These are phyloP conservation scores for Drosophila mayri DNA, from an alignment of 1,140 invertebrate species.

Conservation along the genomic window DNA sequence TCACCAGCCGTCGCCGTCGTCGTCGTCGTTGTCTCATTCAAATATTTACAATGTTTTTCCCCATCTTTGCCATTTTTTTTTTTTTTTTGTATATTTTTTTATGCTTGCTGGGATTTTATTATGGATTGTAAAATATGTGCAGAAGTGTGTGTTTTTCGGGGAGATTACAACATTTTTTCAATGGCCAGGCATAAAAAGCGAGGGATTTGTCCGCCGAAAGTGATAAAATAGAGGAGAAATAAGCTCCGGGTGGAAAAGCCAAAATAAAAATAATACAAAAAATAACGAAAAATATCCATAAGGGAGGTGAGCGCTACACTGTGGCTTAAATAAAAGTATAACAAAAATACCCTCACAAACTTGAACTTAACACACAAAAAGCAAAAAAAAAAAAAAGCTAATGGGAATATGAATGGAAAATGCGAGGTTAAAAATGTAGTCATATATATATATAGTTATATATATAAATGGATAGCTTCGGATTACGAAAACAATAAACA, in stretches of 20 bases:
- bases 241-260: slow-evolving; percentile 25
- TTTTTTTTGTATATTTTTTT: slow-evolving; percentile 12
- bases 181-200: slow-evolving; percentile 46
- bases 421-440: slow-evolving; percentile 24
- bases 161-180: slow-evolving; percentile 50
- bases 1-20: slow-evolving; percentile 1
- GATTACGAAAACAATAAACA: slow-evolving; percentile 31
- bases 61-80: slow-evolving; percentile 5
- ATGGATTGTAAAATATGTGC: slow-evolving; percentile 52
- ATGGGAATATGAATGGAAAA: slow-evolving; percentile 39
- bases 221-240: slow-evolving; percentile 49
- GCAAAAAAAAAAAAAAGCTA: slow-evolving; percentile 1
- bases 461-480: slow-evolving; percentile 9
- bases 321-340: slow-evolving; percentile 31
- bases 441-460: not conserved
- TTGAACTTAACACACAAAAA: slow-evolving; percentile 20
- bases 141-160: slow-evolving; percentile 34
- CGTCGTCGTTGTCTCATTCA: slow-evolving; percentile 34
- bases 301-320: slow-evolving; percentile 6
- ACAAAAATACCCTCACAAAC: not conserved
- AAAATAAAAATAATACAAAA: slow-evolving; percentile 11
- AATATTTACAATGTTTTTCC: slow-evolving; percentile 60
- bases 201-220: slow-evolving; percentile 46
- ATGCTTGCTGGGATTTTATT: slow-evolving; percentile 32
- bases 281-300: not conserved